Evolutionary conservation across 1,140 invertebrate species (phyloP), one percentile per base, ranked within the genome.

Genomic region (Battus philenor): DNA sequence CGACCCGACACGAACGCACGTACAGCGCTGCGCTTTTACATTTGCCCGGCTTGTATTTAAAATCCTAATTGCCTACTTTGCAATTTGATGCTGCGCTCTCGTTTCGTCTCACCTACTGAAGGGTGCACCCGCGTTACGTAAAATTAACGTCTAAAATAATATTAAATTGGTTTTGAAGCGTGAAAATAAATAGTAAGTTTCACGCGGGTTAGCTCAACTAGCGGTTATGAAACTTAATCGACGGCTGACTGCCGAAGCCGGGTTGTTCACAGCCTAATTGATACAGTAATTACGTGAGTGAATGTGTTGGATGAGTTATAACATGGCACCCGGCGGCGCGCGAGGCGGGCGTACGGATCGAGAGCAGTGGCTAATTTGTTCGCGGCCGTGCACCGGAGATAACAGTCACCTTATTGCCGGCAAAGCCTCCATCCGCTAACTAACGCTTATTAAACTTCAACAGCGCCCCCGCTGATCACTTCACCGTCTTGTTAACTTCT

Each of bases 401-500:
- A 76, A 78, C 64, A 60, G 62, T 47, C 55, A 54, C 76, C 65
- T 77, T 84, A 81, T 81, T 76, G 71, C 70, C 62, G 52, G 54
- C 69, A 60, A 59, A 58, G 68, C 68, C 12, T 12, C 20, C 34
- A 64, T 60, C 61, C 69, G 66, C 70, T 69, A 79, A 84, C 80
- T 78, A 84, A 78, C 76, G 74, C 76, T 84, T 84, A 84, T 84
- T 84, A 84, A 84, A 84, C 78, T 82, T 75, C 60, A 75, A 81
- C 76, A 80, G 68, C 74, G 75, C 68, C 61, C 68, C 57, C 68
- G 76, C 75, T 79, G 80, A 84, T 84, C 80, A 80, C 76, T 80
- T 79, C 76, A 80, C 76, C 74, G 68, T 73, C 68, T 79, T 79
- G 78, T 77, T 82, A 77, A 67, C 73, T 80, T 71, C 66, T 77